Evolutionary conservation across 2,797 vertebrate genomes (phyloP).

Genomic region (Parauchenoglanis punctatus): DNA sequence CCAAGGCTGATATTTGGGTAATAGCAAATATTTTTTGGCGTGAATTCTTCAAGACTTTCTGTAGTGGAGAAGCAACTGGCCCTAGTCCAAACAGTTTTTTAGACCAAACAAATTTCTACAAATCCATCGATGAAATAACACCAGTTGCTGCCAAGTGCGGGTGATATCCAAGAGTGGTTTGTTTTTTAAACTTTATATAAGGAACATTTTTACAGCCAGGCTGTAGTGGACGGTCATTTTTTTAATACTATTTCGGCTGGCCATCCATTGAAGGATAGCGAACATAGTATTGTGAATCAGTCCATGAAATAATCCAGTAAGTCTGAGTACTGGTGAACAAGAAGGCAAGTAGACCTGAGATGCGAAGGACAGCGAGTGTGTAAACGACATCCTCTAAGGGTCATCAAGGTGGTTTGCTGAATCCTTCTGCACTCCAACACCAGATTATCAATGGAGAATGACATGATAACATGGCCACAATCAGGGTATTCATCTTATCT

Average conservation of each 20-base stretch:
- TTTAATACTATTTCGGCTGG: background rate
- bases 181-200: background rate
- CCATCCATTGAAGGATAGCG: too few relatives aligned
- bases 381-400: conserved; percentile 3
- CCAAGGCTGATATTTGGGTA: background rate
- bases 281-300: background rate
- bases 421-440: background rate
- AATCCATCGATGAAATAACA: background rate
- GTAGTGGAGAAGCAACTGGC: background rate
- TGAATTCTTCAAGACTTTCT: background rate
- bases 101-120: conserved; percentile 3
- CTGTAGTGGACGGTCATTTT: background rate
- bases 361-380: background rate
- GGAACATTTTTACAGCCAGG: background rate
- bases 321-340: background rate
- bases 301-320: background rate
- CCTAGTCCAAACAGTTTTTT: background rate
- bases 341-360: background rate
- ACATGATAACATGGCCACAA: background rate
- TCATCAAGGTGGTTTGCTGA: conserved; percentile 13
- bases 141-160: background rate
- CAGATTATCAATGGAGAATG: conserved; percentile 3
- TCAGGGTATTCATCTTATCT: conserved; percentile 19
- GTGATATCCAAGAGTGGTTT: background rate
- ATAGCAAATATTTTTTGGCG: background rate